These are phyloP conservation scores for Pteria penguin DNA, from an alignment of 2,888 invertebrate species.

Conservation along the genomic window DNA sequence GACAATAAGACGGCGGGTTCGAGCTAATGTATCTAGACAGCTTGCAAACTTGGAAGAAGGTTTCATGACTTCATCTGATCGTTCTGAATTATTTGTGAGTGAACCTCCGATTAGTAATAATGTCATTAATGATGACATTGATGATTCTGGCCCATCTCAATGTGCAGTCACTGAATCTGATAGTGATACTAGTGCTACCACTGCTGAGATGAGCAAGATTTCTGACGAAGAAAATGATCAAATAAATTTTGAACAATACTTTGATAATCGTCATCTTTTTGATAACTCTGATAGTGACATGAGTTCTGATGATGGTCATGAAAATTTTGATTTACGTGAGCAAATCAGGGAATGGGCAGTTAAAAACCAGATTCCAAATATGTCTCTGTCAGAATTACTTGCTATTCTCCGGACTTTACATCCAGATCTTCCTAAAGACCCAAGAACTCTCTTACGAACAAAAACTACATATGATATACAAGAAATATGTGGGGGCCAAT, in stretches of 20 bases:
- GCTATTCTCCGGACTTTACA: neutral
- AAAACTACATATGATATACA: neutral
- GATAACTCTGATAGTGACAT: neutral
- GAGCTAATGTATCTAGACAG: no score
- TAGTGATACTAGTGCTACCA: no score
- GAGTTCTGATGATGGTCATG: neutral
- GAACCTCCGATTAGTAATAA: no score
- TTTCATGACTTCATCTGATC: no score
- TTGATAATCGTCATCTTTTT: neutral
- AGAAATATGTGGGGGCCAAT: slow-evolving; percentile 25
- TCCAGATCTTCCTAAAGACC: slow-evolving; percentile 13
- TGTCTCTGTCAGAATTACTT: slow-evolving; percentile 2
- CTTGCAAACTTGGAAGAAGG: no score
- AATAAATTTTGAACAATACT: neutral
- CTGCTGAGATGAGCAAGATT: no score
- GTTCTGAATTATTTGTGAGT: no score
- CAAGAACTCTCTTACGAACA: slow-evolving; percentile 14
- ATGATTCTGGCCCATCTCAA: no score
- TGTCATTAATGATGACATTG: no score
- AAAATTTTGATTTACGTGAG: neutral
- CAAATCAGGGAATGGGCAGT: slow-evolving; percentile 22
- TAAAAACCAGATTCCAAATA: neutral
- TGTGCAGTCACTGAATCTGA: no score
- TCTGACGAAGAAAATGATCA: neutral
- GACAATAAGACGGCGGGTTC: no score